A percentile compares a stretch with the other conserved stretches of the same genome.
Evolutionary conservation across 2,888 invertebrate genomes (phyloP).

Genomic region (Ennomos erosarius): DNA sequence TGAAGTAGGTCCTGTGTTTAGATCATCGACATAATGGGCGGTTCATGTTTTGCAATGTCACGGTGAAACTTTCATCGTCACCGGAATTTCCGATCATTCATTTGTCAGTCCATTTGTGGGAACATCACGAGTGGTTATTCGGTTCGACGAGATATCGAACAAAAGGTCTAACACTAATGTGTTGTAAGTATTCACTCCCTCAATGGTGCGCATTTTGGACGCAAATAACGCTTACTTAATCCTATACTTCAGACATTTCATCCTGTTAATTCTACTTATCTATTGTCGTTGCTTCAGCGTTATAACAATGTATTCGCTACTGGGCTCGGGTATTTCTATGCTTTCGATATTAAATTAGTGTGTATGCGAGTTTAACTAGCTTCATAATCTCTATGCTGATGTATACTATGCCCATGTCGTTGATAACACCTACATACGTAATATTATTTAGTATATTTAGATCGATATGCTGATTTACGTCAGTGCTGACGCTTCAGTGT

Average conservation of each 20-base stretch:
- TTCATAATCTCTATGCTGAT: slow-evolving; percentile 84
- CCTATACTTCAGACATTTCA: slow-evolving; percentile 77
- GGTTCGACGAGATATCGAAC: slow-evolving; percentile 58
- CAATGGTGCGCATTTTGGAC: slow-evolving; percentile 73
- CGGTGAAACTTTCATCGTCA: slow-evolving; percentile 43
- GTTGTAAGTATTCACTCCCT: slow-evolving; percentile 81
- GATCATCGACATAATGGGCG: slow-evolving; percentile 62
- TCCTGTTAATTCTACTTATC: slow-evolving; percentile 79
- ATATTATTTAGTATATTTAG: slow-evolving; percentile 78
- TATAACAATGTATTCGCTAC: slow-evolving; percentile 81
- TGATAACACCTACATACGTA: slow-evolving; percentile 78
- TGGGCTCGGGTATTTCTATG: slow-evolving; percentile 84
- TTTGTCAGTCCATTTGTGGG: slow-evolving; percentile 72
- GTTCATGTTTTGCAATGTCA: slow-evolving; percentile 45
- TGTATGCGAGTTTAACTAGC: slow-evolving; percentile 83
- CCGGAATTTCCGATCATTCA: slow-evolving; percentile 58
- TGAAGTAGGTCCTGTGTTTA: slow-evolving; percentile 73
- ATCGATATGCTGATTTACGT: slow-evolving; percentile 81
- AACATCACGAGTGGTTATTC: slow-evolving; percentile 65
- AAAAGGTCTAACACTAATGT: slow-evolving; percentile 72
- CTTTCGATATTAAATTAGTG: slow-evolving; percentile 84
- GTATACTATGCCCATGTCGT: slow-evolving; percentile 79
- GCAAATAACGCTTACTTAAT: slow-evolving; percentile 80
- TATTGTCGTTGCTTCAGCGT: slow-evolving; percentile 84
- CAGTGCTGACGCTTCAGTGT: slow-evolving; percentile 82